Base-by-base conservation (phyloP, 2,888 invertebrate species). In the Xylocampa areola region DNA sequence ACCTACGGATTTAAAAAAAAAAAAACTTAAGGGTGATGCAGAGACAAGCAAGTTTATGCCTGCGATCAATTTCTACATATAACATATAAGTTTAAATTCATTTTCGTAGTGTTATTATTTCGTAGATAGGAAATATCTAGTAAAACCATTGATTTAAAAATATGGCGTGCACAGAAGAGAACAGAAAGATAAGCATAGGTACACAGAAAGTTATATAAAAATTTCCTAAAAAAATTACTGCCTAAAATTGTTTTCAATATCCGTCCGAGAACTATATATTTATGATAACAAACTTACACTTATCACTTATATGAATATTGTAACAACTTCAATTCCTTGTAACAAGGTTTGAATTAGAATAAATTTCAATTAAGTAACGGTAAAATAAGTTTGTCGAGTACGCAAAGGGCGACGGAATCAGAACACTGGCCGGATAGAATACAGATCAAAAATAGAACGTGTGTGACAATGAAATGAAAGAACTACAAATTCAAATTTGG, bases 401-500 rank as follows among this genome's bases (percentile, higher is more conserved):
- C 60, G 55, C 44, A 61, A 69, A 64, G 74, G 68, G 64, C 72
- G 64, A 61, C 52, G 41, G 52, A 71, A 68, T 57, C 65, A 36
- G 68, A 65, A 59, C 73, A 60, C 62, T 71, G 75, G 59, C 62
- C 36, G 59, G 74, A 54, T 54, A 57, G 73, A 73, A 73, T 73
- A 74, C 72, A 66, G 57, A 71, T 66, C 52, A 44, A 68, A 75
- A 75, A 73, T 75, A 73, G 73, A 74, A 72, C 68, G 72, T 58
- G 52, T 59, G 72, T 73, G 73, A 73, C 73, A 73, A 75, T 75
- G 75, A 75, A 74, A 75, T 72, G 41, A 74, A 74, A 51, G 59
- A 71, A 74, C 68, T 66, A 71, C 65, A 71, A 59, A 66, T 74
- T 75, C 68, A 72, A 75, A 73, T 75, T 75, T 58, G 52, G 72